A percentile compares a stretch with the other conserved stretches of the same genome.
Evolutionary conservation across 1,140 invertebrate species (phyloP).

Genomic region (Plutomurus gul): DNA sequence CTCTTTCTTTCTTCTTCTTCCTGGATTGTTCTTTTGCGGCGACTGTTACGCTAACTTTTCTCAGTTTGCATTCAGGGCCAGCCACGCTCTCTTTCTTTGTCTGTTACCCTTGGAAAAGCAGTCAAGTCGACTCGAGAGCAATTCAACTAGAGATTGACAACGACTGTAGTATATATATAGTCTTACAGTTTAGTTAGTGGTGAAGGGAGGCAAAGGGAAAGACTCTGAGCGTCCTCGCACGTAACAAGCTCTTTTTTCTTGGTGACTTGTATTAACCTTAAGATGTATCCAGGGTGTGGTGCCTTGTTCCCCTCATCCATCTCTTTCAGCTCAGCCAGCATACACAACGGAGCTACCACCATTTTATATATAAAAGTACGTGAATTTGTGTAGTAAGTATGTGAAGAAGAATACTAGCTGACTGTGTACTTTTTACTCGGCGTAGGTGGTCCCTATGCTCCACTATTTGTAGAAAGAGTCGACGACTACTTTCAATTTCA

Average conservation of each 20-base stretch:
- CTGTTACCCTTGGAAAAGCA: no score
- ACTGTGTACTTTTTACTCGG: no score
- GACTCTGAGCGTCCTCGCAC: background rate
- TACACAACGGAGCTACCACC: background rate
- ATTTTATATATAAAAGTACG: no score
- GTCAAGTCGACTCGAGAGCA: no score
- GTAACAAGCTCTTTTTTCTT: conserved; percentile 27
- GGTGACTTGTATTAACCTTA: conserved; percentile 25
- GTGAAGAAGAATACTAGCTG: no score
- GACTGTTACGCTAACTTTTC: no score
- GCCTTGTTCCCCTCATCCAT: conserved; percentile 14
- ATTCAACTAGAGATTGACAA: no score
- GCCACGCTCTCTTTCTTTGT: background rate
- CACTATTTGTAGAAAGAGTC: no score
- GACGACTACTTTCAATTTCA: no score
- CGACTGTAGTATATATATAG: background rate
- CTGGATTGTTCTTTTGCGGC: no score
- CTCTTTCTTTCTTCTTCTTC: background rate
- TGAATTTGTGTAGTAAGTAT: no score
- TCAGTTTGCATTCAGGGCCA: background rate
- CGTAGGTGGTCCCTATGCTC: no score
- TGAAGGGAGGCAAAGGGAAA: background rate
- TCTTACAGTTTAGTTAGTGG: background rate
- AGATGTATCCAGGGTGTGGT: conserved; percentile 21
- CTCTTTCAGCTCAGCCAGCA: background rate